A percentile compares a stretch with the other conserved stretches of the same genome.
These are phyloP conservation scores for Lamellibrachia columna DNA, from an alignment of 2,888 invertebrate genomes.

Conservation along the genomic window DNA sequence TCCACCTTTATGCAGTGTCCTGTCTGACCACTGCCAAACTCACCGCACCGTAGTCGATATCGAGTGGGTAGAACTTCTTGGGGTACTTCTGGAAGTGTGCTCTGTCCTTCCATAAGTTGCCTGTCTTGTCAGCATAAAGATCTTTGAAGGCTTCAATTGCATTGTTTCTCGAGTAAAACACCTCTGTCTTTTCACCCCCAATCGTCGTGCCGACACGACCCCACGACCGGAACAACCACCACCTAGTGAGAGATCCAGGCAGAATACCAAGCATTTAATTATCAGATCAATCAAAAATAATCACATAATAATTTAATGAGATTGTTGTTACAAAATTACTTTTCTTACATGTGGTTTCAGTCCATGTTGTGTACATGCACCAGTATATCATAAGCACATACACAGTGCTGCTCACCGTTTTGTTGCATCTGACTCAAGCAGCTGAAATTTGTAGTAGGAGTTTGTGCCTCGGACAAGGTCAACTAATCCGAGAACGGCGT, in stretches of 20 bases:
- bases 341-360: not conserved
- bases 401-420: slow-evolving; percentile 66
- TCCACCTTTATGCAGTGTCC: too few species aligned
- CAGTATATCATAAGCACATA: not conserved
- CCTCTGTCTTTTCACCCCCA: slow-evolving; percentile 71
- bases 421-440: slow-evolving; percentile 79
- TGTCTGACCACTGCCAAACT: slow-evolving; percentile 34
- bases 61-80: slow-evolving; percentile 83
- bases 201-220: slow-evolving; percentile 95
- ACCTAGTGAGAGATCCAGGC: slow-evolving; percentile 60
- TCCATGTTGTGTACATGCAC: not conserved
- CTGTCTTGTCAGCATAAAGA: slow-evolving; percentile 81
- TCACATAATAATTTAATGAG: not conserved
- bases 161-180: slow-evolving; percentile 46
- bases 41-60: slow-evolving; percentile 84
- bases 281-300: not conserved
- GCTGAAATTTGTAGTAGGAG: slow-evolving; percentile 93
- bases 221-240: slow-evolving; percentile 91
- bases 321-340: not conserved
- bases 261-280: not conserved
- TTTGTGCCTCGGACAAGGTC: slow-evolving; percentile 89
- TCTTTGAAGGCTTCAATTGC: slow-evolving; percentile 72
- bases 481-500: slow-evolving; percentile 83
- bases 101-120: slow-evolving; percentile 80
- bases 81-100: slow-evolving; percentile 78